Base-by-base conservation (phyloP, 1,140 invertebrate genomes). In the Eupeodes corollae region DNA sequence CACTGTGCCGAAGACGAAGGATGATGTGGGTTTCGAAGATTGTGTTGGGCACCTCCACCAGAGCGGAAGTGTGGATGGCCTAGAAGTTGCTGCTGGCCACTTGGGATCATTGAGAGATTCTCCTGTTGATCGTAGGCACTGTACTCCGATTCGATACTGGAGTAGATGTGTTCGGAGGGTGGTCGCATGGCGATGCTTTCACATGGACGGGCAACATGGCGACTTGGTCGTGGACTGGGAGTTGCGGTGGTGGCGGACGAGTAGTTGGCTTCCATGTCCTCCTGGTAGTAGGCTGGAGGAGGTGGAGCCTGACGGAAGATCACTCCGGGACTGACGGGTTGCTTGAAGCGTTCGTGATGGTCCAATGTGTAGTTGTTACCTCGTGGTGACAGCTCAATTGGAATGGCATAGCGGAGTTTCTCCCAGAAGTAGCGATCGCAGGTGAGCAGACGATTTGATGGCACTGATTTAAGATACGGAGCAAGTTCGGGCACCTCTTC, bases 351-450 rank as follows among this genome's bases (percentile, higher is more conserved):
- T 63, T 67, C 49, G 43, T 72, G 67, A 52, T 72, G 70, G 40
- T 70, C 69, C 42, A 69, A 47, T 38, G 70, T 66, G 42, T 70
- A 63, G 52, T 76, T 72, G 34, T 69, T 67, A 52, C 78, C 68
- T 5, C 63, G 70, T 55, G 51, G 63, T 41, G 73, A 73, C 13
- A 72, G 44, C 56, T 68, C 73, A 55, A 78, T 76, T 21, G 91
- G 90, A 79, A 96, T 84, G 51, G 86, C 84, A 70, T 88, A 94
- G 51, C 84, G 78, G 32, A 95, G 72, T 57, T 90, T 82, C 63
- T 93, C 88, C 89, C 90, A 93, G 70, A 95, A 95, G 58, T 84
- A 76, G 56, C 85, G 87, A 59, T 93, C 88, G 51, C 85, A 86
- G 86, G 88, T 92, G 52, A 81, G 75, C n/a, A 95, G 70, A 37